Evolutionary conservation across 2,113 vertebrate species (phyloP).

Genomic region (Turdus rufiventris): DNA sequence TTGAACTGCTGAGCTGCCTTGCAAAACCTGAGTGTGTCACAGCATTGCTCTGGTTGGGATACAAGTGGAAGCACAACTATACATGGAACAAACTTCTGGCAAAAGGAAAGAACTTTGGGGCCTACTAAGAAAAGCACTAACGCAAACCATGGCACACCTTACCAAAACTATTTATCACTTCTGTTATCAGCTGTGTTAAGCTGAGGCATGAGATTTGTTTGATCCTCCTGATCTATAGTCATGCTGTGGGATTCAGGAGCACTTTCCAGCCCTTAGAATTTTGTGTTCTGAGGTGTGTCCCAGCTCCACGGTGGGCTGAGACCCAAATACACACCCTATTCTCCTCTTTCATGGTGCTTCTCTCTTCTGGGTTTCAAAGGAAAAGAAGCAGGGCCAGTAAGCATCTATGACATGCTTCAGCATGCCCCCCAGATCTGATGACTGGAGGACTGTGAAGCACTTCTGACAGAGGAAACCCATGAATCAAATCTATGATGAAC

Average conservation of each 20-base stretch:
- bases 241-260: background rate
- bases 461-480: background rate
- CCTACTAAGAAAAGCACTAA: background rate
- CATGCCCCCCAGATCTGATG: background rate
- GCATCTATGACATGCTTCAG: background rate
- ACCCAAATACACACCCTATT: background rate
- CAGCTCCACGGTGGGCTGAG: background rate
- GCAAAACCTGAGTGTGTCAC: fast-evolving
- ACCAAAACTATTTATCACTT: background rate
- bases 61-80: background rate
- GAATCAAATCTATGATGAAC: background rate
- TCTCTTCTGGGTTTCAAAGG: background rate
- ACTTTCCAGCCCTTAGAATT: background rate
- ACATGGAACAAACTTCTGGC: background rate
- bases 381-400: background rate
- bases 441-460: background rate
- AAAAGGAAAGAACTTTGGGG: background rate
- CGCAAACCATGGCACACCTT: background rate
- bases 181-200: background rate
- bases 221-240: background rate
- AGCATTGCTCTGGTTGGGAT: background rate
- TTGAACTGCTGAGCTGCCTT: background rate
- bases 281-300: background rate
- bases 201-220: background rate
- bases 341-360: background rate